phyloP scores from a whole-genome alignment of 2,888 invertebrate genomes.

The Rapana venosa region DNA sequence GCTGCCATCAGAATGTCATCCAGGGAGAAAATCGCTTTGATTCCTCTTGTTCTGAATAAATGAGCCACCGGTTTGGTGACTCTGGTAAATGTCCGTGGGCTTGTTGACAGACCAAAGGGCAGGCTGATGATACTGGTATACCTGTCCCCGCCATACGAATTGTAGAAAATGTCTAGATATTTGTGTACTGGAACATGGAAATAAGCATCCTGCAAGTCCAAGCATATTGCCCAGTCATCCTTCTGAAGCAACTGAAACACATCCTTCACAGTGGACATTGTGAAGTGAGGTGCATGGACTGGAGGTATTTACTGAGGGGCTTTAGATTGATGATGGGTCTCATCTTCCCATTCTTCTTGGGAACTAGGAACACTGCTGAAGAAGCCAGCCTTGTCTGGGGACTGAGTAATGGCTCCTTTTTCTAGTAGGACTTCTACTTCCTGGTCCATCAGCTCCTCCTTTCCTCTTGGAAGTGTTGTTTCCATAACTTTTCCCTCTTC shows the following conservation, averaged over 20 bases:
- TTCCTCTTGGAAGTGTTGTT: too few relatives aligned
- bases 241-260: not conserved
- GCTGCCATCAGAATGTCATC: not conserved
- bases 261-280: constrained; percentile 12
- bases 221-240: not conserved
- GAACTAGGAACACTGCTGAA: constrained; percentile 16
- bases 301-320: not conserved
- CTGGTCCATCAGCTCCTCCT: too few relatives aligned
- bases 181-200: not conserved
- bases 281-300: not conserved
- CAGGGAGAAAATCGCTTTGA: not conserved
- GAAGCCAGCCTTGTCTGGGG: too few relatives aligned
- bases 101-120: not conserved
- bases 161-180: not conserved
- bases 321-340: not conserved
- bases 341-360: not conserved
- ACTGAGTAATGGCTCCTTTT: too few relatives aligned
- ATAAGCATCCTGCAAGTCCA: constrained; percentile 10
- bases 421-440: too few relatives aligned
- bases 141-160: not conserved
- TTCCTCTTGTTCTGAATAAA: not conserved
- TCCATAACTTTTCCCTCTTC: too few relatives aligned
- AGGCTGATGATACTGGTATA: not conserved
- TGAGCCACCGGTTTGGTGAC: not conserved
- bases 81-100: not conserved